These are phyloP conservation scores for Augiades crinisus DNA, from an alignment of 2,888 invertebrate species.

Conservation along the genomic window DNA sequence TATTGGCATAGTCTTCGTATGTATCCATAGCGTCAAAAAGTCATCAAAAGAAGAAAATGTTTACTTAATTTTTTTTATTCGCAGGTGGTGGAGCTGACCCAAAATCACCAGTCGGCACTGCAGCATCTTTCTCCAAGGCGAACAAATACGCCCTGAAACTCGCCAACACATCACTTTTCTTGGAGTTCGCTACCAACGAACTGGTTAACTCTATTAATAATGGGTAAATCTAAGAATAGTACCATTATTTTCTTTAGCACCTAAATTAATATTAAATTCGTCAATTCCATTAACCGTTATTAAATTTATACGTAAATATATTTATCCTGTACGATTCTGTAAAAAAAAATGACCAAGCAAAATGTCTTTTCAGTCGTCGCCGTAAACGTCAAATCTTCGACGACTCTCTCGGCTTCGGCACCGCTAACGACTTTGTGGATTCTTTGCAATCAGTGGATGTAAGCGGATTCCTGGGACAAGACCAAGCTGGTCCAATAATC, in stretches of 20 bases:
- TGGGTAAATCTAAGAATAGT: slow-evolving; percentile 53
- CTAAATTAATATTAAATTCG: too few species aligned
- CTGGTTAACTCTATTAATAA: slow-evolving; percentile 85
- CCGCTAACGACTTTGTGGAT: slow-evolving; percentile 86
- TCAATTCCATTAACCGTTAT: too few species aligned
- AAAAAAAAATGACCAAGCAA: too few species aligned
- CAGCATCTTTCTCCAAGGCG: slow-evolving; percentile 95
- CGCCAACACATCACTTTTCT: slow-evolving; percentile 92
- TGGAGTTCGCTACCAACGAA: slow-evolving; percentile 93
- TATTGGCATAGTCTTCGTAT: too few species aligned
- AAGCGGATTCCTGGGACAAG: slow-evolving; percentile 84
- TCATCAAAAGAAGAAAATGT: too few species aligned
- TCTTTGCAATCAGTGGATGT: slow-evolving; percentile 90
- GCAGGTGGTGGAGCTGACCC: slow-evolving; percentile 92
- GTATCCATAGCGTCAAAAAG: too few species aligned
- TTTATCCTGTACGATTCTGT: too few species aligned
- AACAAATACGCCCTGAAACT: slow-evolving; percentile 90
- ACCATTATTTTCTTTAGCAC: too few species aligned
- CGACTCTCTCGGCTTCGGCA: slow-evolving; percentile 65
- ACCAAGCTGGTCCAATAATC: slow-evolving; percentile 80
- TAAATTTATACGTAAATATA: too few species aligned
- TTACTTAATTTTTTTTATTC: too few species aligned
- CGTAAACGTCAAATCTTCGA: slow-evolving; percentile 89
- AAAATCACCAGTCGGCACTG: slow-evolving; percentile 92
- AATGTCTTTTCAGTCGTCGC: slow-evolving; percentile 62